These are phyloP conservation scores for Neodontobutis hainanensis DNA, from an alignment of 2,113 vertebrate genomes.

Conservation along the genomic window DNA sequence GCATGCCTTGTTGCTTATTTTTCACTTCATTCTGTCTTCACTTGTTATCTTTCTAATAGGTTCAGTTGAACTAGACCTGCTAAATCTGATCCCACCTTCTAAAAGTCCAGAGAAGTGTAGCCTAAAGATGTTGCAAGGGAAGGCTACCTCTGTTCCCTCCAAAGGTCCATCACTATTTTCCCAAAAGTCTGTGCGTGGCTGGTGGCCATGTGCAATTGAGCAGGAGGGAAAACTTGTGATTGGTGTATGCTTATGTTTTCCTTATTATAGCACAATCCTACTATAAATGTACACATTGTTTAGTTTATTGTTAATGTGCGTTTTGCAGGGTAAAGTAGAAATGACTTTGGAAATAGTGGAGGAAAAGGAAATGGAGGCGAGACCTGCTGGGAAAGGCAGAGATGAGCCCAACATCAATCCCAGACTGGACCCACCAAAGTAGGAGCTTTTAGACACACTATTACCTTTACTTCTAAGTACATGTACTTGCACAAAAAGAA, in stretches of 20 bases:
- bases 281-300: not conserved
- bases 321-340: conserved; percentile 92
- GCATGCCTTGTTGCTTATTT: too few relatives aligned
- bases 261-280: not conserved
- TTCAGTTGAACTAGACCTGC: conserved; percentile 87
- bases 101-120: conserved; percentile 90
- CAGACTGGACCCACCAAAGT: conserved; percentile 93
- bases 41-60: conserved; percentile 51
- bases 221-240: conserved; percentile 86
- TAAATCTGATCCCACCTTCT: conserved; percentile 85
- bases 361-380: conserved; percentile 91
- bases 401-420: conserved; percentile 99
- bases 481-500: not conserved
- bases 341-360: conserved; percentile 95
- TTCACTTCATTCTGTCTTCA: not conserved
- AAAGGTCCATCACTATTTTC: conserved; percentile 89
- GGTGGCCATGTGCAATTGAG: conserved; percentile 92
- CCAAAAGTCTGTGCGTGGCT: conserved; percentile 93
- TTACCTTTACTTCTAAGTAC: not conserved
- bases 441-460: conserved; percentile 49
- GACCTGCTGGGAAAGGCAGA: conserved; percentile 93
- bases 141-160: conserved; percentile 29
- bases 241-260: conserved; percentile 80
- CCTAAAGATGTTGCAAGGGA: conserved; percentile 85
- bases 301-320: conserved; percentile 15